Base-by-base conservation (phyloP, 2,888 invertebrate genomes). In the Lissocephala sabroskyi region DNA sequence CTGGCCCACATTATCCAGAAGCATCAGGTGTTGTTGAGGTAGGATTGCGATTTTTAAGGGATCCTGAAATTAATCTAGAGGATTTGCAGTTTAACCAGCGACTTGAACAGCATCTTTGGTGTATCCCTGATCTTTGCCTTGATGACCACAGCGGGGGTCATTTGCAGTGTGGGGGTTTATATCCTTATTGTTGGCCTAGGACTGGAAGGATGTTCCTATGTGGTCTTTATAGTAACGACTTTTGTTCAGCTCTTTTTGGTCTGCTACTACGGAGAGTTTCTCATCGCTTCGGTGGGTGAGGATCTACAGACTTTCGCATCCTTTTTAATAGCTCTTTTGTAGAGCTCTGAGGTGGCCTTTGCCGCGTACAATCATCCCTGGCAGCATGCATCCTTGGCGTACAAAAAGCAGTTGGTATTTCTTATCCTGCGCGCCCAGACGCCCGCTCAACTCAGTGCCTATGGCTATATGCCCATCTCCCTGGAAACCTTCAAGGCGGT, bases 401-500 rank as follows among this genome's bases (percentile, higher is more conserved):
- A 79, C 46, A 79, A 71, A 30, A 78, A 66, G 41, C 58, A 59
- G 1, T 36, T 81, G 3, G 42, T 73, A 0, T 59, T 68, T 18
- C 57, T 80, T 2, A 65, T 77, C 10, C 51, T 61, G 3, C 65
- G 78, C 2, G 54, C 74, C 0, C 79, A 80, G 41, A 63, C 59
- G 41, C 62, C 62, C 1, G 58, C 64, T 0, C 53, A 58, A 17
- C 37, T 79, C 1, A 71, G 50, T 26, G 79, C 81, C 14, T 62
- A 65, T 48, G 79, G 79, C 6, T 73, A 65, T 42, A 47, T 67
- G n/a, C 37, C 65, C 0, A 62, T 80, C 2, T 65, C 67, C 5
- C 50, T 74, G 41, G 59, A 57, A 7, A 73, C 73, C 9, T 80
- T 80, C 42, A 62, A 78, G 41, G 52, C 63, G 60, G 80, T 76